A percentile compares a stretch with the other conserved stretches of the same genome.
Conservation (phyloP, 2,797 vertebrate species). For the Rhynchotus rufescens region DNA sequence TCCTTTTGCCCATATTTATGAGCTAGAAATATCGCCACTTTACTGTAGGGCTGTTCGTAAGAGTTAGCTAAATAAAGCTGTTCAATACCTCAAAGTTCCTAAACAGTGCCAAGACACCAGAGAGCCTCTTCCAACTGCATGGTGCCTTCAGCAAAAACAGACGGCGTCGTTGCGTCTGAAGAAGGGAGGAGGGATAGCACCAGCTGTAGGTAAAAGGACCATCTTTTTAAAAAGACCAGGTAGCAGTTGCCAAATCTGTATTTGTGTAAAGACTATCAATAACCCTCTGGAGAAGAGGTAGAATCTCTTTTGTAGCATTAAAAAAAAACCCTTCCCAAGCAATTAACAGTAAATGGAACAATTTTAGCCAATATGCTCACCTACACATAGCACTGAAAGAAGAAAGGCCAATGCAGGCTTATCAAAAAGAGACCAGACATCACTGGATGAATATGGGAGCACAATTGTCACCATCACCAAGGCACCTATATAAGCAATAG, state of each 20-base stretch:
- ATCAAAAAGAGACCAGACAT: neutral
- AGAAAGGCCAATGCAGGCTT: neutral
- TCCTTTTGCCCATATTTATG: neutral
- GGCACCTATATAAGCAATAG: constrained; percentile 22
- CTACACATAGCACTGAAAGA: neutral
- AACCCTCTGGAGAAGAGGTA: neutral
- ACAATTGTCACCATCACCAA: neutral
- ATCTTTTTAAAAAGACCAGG: neutral
- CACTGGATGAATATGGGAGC: neutral
- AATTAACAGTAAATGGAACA: neutral
- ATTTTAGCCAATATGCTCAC: neutral
- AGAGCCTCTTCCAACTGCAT: neutral
- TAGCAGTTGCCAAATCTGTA: neutral
- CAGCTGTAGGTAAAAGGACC: neutral
- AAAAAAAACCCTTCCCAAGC: neutral
- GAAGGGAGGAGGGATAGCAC: neutral
- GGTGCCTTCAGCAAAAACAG: neutral
- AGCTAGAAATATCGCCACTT: neutral
- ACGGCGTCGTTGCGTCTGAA: neutral
- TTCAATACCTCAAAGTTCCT: neutral
- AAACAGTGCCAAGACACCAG: neutral
- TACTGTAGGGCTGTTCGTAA: neutral
- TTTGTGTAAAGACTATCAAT: neutral
- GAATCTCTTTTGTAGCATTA: neutral
- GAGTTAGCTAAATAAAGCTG: neutral